phyloP scores from a whole-genome alignment of 2,888 invertebrate genomes.

The Boloria selene region DNA sequence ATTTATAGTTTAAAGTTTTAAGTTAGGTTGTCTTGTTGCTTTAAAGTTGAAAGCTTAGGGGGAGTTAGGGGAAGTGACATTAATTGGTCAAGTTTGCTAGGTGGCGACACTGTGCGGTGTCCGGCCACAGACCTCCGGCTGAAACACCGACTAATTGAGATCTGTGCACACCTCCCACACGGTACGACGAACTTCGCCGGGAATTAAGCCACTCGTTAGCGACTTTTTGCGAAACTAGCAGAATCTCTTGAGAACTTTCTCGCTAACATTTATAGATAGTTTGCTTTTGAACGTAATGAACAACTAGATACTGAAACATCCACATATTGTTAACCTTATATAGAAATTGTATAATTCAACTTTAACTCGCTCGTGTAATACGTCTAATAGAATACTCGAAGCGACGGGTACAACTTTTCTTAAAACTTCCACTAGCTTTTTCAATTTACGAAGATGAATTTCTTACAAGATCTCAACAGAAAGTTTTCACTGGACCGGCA shows the following conservation, averaged over 20 bases:
- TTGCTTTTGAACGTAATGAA: slow-evolving; percentile 34
- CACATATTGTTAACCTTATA: slow-evolving; percentile 13
- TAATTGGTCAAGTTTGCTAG: slow-evolving; percentile 61
- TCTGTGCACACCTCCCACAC: slow-evolving; percentile 45
- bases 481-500: slow-evolving; percentile 40
- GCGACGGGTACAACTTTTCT: slow-evolving; percentile 35
- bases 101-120: slow-evolving; percentile 45
- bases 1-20: slow-evolving; percentile 12
- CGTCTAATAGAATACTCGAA: slow-evolving; percentile 34
- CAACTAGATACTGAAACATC: not conserved
- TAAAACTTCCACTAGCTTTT: slow-evolving; percentile 43
- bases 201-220: slow-evolving; percentile 75
- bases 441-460: slow-evolving; percentile 47
- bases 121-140: slow-evolving; percentile 42
- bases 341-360: slow-evolving; percentile 14
- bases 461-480: slow-evolving; percentile 40
- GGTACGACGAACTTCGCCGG: slow-evolving; percentile 57
- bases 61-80: slow-evolving; percentile 26
- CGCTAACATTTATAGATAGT: slow-evolving; percentile 62
- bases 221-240: slow-evolving; percentile 51
- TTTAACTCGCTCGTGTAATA: slow-evolving; percentile 21
- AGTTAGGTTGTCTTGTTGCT: slow-evolving; percentile 21
- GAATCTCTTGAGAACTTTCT: slow-evolving; percentile 53
- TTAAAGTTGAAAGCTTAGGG: slow-evolving; percentile 22
- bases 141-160: slow-evolving; percentile 65